Evolutionary conservation across 2,797 vertebrate species (phyloP), one percentile per base, ranked within the genome.

Genomic region (Crypturellus tataupa): DNA sequence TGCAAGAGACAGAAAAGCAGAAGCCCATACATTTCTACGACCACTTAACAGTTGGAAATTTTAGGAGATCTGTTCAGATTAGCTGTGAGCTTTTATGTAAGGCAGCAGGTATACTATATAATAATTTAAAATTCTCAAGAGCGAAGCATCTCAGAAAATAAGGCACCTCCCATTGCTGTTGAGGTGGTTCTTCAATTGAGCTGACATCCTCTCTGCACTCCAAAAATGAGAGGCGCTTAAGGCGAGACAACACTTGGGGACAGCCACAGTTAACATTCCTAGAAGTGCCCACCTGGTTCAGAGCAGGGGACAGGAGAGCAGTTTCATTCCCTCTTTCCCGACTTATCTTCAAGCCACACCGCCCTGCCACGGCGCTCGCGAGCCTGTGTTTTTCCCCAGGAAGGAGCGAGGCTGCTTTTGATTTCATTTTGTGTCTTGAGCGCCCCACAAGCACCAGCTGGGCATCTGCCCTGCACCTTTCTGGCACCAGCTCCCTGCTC

Each of bases 121-220:
- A 91, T 9, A 71, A 87, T 44, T 40, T 31, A 86, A 91, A 85
- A 93, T 53, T 39, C 69, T 55, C 58, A 84, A 68, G 33, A 90
- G 73, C 44, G 29, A 84, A 90, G 73, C 59, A 85, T 91, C 91
- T 92, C 19, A 76, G 89, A 73, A 89, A 89, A 64, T 39, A 94
- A 86, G 78, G 72, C 85, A 92, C 31, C 89, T 95, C 72, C 63
- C n/a, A 23, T 35, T 72, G 67, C 55, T 70, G 87, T 83, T 29
- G 68, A 95, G 77, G 94, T 94, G 92, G 87, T 92, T 37, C 95
- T 90, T 37, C 63, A 95, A 92, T 91, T 15, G 27, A 93, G 67
- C 69, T 46, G 73, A n/a, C 4, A 20, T 77, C 69, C 73, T 82
- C 58, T 47, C 73, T 31, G 5, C 9, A 35, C 55, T 89, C 56